Percentiles rank a stretch among this genome's conserved stretches.
These are phyloP conservation scores for Paratilapia polleni DNA, from an alignment of 2,113 vertebrate genomes.

Conservation along the genomic window DNA sequence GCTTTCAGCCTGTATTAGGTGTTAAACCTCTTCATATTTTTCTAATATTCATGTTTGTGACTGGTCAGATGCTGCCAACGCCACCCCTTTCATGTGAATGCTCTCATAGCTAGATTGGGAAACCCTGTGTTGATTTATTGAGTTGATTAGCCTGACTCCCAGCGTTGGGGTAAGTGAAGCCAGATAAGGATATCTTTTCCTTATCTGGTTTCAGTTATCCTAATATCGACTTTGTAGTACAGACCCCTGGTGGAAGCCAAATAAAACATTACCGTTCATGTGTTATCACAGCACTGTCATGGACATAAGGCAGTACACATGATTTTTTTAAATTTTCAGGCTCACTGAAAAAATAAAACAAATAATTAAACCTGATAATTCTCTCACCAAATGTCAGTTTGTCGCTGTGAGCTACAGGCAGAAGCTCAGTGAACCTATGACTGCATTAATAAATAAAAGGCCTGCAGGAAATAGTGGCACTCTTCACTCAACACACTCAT, in stretches of 20 bases:
- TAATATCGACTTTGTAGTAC: neutral
- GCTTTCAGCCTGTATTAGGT: neutral
- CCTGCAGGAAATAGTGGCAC: conserved; percentile 15
- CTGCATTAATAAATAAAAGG: conserved; percentile 9
- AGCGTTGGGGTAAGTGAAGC: neutral
- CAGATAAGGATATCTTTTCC: neutral
- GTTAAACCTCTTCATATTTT: neutral
- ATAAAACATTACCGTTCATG: neutral
- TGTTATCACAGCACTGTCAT: neutral
- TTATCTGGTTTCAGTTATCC: neutral
- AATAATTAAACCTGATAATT: neutral
- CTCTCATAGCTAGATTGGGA: neutral
- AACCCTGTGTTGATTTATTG: neutral
- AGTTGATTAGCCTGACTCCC: neutral
- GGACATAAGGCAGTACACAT: neutral
- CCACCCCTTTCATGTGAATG: neutral
- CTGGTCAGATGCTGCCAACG: neutral
- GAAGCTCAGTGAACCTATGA: neutral
- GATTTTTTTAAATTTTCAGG: neutral
- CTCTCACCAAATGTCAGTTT: conserved; percentile 7
- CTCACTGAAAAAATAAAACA: neutral
- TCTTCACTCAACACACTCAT: conserved; percentile 38
- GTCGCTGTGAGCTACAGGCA: neutral
- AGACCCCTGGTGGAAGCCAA: neutral
- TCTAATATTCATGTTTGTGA: neutral